Percentiles rank a stretch among this genome's conserved stretches.
These are phyloP conservation scores for Gymnosoma rotundatum DNA, from an alignment of 2,888 invertebrate genomes.

Conservation along the genomic window DNA sequence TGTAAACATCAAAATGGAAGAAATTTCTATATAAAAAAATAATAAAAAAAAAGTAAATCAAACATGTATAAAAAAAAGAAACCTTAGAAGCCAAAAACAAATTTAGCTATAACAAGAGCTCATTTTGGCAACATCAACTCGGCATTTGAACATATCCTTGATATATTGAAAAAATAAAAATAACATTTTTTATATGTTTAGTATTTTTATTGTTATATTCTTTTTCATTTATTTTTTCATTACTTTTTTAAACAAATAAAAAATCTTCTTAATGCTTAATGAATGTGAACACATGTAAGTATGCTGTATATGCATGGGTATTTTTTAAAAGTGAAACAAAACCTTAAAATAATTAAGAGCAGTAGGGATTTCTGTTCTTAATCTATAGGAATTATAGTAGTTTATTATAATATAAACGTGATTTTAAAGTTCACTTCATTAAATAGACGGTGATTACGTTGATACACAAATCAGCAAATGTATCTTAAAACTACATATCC, in stretches of 20 bases:
- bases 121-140: conserved; percentile 46
- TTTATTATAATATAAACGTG: too few species aligned
- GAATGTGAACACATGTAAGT: neutral
- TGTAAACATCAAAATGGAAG: conserved; percentile 57
- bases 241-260: conserved; percentile 23
- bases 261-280: conserved; percentile 7
- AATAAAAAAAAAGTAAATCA: neutral
- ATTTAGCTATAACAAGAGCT: conserved; percentile 40
- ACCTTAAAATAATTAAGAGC: too few species aligned
- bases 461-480: too few species aligned
- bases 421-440: too few species aligned
- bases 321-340: too few species aligned
- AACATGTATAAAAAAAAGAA: conserved; percentile 15
- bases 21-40: neutral
- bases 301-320: too few species aligned
- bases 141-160: conserved; percentile 17
- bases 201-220: neutral
- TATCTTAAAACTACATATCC: too few species aligned
- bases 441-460: too few species aligned
- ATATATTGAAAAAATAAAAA: neutral
- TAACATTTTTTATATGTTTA: neutral
- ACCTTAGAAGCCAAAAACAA: conserved; percentile 62
- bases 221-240: conserved; percentile 9
- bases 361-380: too few species aligned
- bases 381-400: too few species aligned